phyloP scores from a whole-genome alignment of 2,797 vertebrate species.

The Lepus townsendii region DNA sequence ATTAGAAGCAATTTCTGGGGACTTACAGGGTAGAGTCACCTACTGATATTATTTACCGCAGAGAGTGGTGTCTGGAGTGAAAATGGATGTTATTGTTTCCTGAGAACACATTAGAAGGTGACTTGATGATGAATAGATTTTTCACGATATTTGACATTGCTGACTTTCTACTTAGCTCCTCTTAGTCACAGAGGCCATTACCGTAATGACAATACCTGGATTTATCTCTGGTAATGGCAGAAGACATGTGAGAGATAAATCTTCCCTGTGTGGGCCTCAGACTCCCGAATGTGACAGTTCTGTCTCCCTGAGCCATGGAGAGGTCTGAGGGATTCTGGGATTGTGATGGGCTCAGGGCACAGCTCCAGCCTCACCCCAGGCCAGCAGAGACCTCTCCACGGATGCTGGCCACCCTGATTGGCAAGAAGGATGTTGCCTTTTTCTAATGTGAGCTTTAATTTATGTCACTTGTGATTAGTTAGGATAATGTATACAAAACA shows the following conservation, averaged over 20 bases:
- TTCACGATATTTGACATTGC: slow-evolving; percentile 65
- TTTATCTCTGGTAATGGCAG: slow-evolving; percentile 62
- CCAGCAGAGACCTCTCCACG: not conserved
- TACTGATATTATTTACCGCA: slow-evolving; percentile 73
- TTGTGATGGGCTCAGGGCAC: no score
- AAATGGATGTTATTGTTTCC: slow-evolving; percentile 68
- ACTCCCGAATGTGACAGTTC: not conserved
- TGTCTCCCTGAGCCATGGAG: not conserved
- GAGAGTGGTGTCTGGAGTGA: slow-evolving; percentile 34
- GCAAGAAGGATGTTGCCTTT: not conserved
- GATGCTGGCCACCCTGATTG: not conserved
- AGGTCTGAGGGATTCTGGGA: not conserved
- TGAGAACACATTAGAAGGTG: slow-evolving; percentile 69
- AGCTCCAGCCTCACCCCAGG: not conserved
- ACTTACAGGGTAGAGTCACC: slow-evolving; percentile 56
- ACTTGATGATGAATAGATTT: slow-evolving; percentile 71
- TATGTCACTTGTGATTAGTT: not conserved
- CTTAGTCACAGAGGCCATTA: slow-evolving; percentile 72
- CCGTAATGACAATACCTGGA: slow-evolving; percentile 48
- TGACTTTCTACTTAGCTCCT: slow-evolving; percentile 70
- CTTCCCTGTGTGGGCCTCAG: not conserved
- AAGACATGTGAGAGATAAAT: slow-evolving; percentile 44
- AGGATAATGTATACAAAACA: not conserved
- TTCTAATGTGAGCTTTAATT: slow-evolving; percentile 29
- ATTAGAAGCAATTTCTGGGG: slow-evolving; percentile 77